These are phyloP conservation scores for Gasterosteus nipponicus DNA, from an alignment of 2,113 vertebrate genomes.

Conservation along the genomic window DNA sequence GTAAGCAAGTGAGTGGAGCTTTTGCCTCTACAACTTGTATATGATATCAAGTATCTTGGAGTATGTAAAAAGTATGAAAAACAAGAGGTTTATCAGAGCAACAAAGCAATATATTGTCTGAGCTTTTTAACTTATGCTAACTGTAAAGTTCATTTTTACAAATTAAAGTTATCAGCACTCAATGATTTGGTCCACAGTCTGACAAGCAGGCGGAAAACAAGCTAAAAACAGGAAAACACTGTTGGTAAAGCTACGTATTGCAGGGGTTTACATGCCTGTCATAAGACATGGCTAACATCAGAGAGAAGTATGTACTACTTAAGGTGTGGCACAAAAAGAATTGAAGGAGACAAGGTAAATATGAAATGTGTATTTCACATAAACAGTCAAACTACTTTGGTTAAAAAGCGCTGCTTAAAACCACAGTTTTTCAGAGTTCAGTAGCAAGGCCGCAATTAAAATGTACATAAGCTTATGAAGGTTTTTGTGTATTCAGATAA, in stretches of 20 bases:
- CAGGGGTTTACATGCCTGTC: slow-evolving; percentile 35
- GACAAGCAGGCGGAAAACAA: slow-evolving; percentile 13
- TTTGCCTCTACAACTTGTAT: too few relatives aligned
- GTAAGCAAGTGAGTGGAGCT: too few relatives aligned
- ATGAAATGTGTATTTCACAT: slow-evolving; percentile 33
- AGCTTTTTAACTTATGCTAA: neutral
- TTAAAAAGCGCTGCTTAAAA: slow-evolving; percentile 22
- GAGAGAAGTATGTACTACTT: slow-evolving; percentile 9
- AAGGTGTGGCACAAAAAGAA: slow-evolving; percentile 17
- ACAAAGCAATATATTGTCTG: neutral
- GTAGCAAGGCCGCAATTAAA: slow-evolving; percentile 37
- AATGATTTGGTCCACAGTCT: neutral
- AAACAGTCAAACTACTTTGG: slow-evolving; percentile 32
- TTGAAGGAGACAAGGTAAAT: slow-evolving; percentile 33
- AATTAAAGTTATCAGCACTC: neutral
- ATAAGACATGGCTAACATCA: slow-evolving; percentile 38
- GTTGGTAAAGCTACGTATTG: neutral
- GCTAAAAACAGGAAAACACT: slow-evolving; percentile 1
- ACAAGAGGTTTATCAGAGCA: neutral
- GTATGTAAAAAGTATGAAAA: too few relatives aligned
- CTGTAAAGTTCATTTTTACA: slow-evolving; percentile 15
- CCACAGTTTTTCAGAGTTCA: neutral
- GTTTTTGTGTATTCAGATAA: neutral
- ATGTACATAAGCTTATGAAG: slow-evolving; percentile 37
- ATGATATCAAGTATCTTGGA: too few relatives aligned